Evolutionary conservation across 2,888 invertebrate species (phyloP).

Genomic region (Julus scanicus): DNA sequence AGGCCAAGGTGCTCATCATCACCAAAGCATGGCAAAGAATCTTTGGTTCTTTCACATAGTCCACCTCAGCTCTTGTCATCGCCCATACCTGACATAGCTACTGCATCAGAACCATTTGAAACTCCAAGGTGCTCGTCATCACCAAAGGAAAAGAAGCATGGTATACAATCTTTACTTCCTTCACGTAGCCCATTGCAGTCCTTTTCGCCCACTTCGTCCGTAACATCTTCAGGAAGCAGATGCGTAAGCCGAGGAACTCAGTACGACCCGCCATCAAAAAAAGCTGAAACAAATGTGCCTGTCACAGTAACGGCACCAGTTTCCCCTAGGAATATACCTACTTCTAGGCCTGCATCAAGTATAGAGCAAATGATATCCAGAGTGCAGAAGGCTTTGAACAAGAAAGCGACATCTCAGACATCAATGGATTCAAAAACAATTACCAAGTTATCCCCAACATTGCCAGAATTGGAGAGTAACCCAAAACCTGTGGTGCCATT

Average conservation of each 20-base stretch:
- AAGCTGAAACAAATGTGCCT: neutral
- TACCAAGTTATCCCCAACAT: neutral
- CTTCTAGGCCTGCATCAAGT: neutral
- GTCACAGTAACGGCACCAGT: neutral
- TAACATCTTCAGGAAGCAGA: neutral
- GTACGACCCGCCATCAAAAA: neutral
- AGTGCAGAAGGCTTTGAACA: neutral
- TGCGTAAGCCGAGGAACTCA: slow-evolving; percentile 20
- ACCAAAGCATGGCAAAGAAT: neutral
- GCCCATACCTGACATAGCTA: too few species aligned
- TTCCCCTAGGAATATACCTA: neutral
- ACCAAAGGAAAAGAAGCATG: neutral
- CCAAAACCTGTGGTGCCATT: neutral
- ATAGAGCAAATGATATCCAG: neutral
- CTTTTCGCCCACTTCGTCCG: neutral
- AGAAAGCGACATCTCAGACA: neutral
- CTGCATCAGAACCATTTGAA: too few species aligned
- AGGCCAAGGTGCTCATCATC: neutral
- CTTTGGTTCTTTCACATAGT: neutral
- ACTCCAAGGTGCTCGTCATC: neutral
- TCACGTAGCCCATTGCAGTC: neutral
- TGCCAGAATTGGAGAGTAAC: neutral
- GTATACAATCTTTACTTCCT: too few species aligned
- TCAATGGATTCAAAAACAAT: neutral
- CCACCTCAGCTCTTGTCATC: too few species aligned